Evolutionary conservation across 2,113 vertebrate genomes (phyloP).

Genomic region (Ptilorrhoa leucosticta): DNA sequence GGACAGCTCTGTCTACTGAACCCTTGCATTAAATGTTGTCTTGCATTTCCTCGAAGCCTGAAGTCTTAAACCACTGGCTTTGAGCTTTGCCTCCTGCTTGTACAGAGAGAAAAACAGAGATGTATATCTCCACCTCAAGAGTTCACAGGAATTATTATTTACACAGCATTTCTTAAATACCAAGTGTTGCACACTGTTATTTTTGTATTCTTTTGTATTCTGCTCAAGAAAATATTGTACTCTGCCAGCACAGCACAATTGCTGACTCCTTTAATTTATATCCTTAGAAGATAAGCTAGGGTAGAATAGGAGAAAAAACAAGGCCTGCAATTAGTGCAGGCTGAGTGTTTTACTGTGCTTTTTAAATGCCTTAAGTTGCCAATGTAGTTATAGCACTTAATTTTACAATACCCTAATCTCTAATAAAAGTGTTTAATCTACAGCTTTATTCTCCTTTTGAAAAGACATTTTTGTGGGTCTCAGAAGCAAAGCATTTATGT

Average conservation of each 20-base stretch:
- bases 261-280: not conserved
- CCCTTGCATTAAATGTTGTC: not conserved
- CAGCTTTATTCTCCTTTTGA: not conserved
- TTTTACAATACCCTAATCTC: conserved; percentile 15
- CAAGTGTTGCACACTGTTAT: not conserved
- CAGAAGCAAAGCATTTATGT: not conserved
- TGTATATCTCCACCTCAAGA: not conserved
- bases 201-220: not conserved
- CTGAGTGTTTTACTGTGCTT: not conserved
- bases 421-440: not conserved
- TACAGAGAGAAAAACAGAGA: not conserved
- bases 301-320: not conserved
- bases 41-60: not conserved
- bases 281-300: not conserved
- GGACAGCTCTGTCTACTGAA: not conserved
- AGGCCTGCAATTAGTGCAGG: not conserved
- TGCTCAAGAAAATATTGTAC: not conserved
- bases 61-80: not conserved
- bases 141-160: not conserved
- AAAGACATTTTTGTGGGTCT: not conserved
- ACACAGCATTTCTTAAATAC: not conserved
- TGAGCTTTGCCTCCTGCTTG: not conserved
- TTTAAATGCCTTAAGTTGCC: not conserved
- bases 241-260: not conserved
- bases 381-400: not conserved